A percentile compares a stretch with the other conserved stretches of the same genome.
These are phyloP conservation scores for Lepidochrysops patricia DNA, from an alignment of 2,888 invertebrate genomes.

Conservation along the genomic window DNA sequence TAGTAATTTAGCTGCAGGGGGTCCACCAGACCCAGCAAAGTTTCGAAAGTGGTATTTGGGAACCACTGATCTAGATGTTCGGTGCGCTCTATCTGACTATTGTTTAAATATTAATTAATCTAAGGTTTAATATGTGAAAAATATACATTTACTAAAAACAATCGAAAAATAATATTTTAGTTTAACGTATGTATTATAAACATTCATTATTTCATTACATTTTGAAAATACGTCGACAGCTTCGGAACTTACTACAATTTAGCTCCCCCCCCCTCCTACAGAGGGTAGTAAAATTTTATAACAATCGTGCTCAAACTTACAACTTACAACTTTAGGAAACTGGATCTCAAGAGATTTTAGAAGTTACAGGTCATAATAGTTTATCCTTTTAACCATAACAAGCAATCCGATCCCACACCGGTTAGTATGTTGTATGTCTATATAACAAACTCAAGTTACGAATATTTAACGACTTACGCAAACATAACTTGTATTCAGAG, in stretches of 20 bases:
- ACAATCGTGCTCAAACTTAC: not conserved
- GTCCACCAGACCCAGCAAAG: too few relatives aligned
- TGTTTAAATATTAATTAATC: too few relatives aligned
- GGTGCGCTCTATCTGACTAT: too few relatives aligned
- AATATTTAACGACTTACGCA: not conserved
- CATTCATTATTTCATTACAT: too few relatives aligned
- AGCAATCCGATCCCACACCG: not conserved
- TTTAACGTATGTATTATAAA: too few relatives aligned
- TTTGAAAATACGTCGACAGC: too few relatives aligned
- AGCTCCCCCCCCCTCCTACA: not conserved
- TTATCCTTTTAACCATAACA: not conserved
- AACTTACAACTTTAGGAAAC: not conserved
- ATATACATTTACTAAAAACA: too few relatives aligned
- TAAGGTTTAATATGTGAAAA: too few relatives aligned
- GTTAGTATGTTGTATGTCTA: not conserved
- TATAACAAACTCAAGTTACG: not conserved
- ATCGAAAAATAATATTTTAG: too few relatives aligned
- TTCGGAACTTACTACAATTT: not conserved
- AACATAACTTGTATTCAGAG: not conserved
- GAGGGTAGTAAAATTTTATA: not conserved
- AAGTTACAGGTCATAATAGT: constrained; percentile 1
- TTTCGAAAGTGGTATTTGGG: too few relatives aligned
- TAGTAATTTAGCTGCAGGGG: too few relatives aligned
- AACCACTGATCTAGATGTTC: too few relatives aligned
- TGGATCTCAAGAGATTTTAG: not conserved